Percentiles rank a stretch among this genome's conserved stretches.
These are phyloP conservation scores for Trichogramma dendrolimi DNA, from an alignment of 2,888 invertebrate species.

Conservation along the genomic window DNA sequence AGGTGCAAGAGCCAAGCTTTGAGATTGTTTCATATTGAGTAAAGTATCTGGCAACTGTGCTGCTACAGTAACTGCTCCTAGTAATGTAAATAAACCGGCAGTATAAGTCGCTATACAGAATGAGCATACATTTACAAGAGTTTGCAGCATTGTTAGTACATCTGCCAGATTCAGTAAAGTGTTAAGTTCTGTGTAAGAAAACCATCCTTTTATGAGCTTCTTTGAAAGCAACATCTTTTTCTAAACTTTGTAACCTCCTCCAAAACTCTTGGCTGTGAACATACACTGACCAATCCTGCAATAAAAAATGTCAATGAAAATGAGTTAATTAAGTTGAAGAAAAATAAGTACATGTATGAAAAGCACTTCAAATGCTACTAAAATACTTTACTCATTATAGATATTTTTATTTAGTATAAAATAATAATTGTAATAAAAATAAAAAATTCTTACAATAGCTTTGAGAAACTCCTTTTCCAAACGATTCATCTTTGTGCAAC, in stretches of 20 bases:
- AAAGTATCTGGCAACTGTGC: conserved; percentile 48
- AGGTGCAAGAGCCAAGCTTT: neutral
- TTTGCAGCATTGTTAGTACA: conserved; percentile 54
- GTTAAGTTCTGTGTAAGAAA: conserved; percentile 75
- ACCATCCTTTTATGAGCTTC: conserved; percentile 73
- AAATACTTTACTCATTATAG: conserved; percentile 1
- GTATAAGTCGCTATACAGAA: conserved; percentile 62
- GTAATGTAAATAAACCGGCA: conserved; percentile 59
- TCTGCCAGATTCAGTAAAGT: conserved; percentile 56
- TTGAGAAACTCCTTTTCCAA: conserved; percentile 83
- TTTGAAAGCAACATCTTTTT: conserved; percentile 68
- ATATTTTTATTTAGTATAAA: conserved; percentile 9
- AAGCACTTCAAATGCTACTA: neutral
- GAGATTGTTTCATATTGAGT: conserved; percentile 28
- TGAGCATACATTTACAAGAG: conserved; percentile 56
- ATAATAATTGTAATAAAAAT: conserved; percentile 7
- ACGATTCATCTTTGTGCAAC: conserved; percentile 69
- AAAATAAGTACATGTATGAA: conserved; percentile 1
- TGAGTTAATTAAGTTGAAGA: neutral
- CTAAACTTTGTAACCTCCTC: conserved; percentile 65
- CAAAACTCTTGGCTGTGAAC: conserved; percentile 74
- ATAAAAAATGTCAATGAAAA: conserved; percentile 19
- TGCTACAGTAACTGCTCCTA: conserved; percentile 57
- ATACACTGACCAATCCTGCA: conserved; percentile 81
- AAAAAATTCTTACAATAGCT: conserved; percentile 71